Evolutionary conservation across 2,113 vertebrate genomes (phyloP), one percentile per base, ranked within the genome.

Genomic region (Lates calcarifer): DNA sequence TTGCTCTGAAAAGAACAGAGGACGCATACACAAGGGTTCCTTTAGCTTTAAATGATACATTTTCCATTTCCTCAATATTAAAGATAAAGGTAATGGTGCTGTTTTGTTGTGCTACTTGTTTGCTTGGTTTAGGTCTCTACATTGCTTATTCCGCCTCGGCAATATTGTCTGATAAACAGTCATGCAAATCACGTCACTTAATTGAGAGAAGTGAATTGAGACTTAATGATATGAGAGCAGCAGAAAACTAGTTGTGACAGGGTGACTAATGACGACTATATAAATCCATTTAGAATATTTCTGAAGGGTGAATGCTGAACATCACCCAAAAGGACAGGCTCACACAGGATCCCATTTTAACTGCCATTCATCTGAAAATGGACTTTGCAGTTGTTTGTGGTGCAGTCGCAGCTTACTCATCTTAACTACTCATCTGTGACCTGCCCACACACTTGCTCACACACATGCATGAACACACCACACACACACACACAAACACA

Each of bases 171-270:
- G 53, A 76, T 55, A 66, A 75, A 86, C 47, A 72, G 33, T 74
- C 56, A 31, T 68, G 53, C 79, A 57, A 45, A 83, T 83, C 78
- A 37, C 35, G 28, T 62, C 56, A 43, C 64, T 79, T 77, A 77
- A 79, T 81, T 56, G 74, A 74, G 63, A 66, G 68, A 29, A 18
- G 43, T 61, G 71, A 74, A 88, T 73, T 74, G 72, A 89, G 77
- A 73, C 82, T 72, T 74, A 60, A 82, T 80, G 60, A 75, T 20
- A 66, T 9, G 5, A 68, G 69, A 77, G 77, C 43, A n/a, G 79
- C 60, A 49, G 86, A 80, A 86, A 84, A 88, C 73, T 75, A 75
- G 60, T 79, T 89, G 81, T 82, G 83, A 82, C 87, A 68, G 83
- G 74, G 55, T 75, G 83, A 89, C 78, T 74, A 84, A 88, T 78